Evolutionary conservation across 1,140 invertebrate genomes (phyloP), one percentile per base, ranked within the genome.

Genomic region (Sitobion miscanthi): DNA sequence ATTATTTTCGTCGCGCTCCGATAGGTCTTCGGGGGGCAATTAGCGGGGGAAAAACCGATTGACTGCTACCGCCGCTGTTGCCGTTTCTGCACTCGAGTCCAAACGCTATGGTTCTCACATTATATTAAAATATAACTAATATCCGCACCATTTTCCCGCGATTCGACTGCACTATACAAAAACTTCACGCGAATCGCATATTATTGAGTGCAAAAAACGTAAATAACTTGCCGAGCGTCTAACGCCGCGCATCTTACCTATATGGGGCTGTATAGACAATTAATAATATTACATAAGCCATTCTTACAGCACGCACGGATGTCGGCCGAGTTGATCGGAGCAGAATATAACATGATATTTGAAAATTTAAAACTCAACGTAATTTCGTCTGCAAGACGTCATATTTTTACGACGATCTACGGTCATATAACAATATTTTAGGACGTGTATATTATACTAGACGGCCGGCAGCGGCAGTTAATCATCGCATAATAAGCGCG

Each of bases 1-100:
- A 69, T 90, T 69, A 89, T 89, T 90, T 57, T 62, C 54, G 89
- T 62, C 54, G 57, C 89, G 23, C 54, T 57, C 38, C 38, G 35
- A 25, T 45, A 25, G 3, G 54, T 20, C 30, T 77, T 45, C 35
- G 1, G 35, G 35, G 88, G 57, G 89, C 54, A 90, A 90, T 90
- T 90, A 90, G 86, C n/a, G 45, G 21, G 3, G 9, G 14, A 45
- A 69, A 90, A 42, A 90, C 25, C 14, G 20, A 49, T 49, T 14
- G 87, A 42, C 49, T 35, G 17, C 30, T 21, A 30, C 49, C 21
- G 21, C 49, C 87, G 11, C 11, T 83, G 20, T 38, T 83, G 35
- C 21, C 83, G 38, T 23, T 77, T 54, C 4, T 54, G 21, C 52
- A 54, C 52, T 5, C 52, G 52, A 54, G 52, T 23, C 52, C 20